These are phyloP conservation scores for Sylvilagus bachmani DNA, from an alignment of 2,113 vertebrate genomes.

Conservation along the genomic window DNA sequence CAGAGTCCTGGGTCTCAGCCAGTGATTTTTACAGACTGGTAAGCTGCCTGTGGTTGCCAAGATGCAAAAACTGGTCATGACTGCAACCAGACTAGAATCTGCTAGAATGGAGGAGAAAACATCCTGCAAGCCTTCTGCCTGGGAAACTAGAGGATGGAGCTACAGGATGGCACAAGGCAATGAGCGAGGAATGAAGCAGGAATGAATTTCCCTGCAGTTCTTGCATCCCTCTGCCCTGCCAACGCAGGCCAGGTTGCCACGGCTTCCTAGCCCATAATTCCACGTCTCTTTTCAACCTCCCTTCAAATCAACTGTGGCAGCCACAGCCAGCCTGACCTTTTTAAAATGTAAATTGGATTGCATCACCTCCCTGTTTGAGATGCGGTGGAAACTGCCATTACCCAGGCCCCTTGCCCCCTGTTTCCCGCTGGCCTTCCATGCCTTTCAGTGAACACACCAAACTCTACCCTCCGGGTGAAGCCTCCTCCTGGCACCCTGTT, in stretches of 20 bases:
- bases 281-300: background rate
- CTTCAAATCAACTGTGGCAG: background rate
- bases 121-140: background rate
- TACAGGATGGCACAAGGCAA: background rate
- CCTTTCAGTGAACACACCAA: background rate
- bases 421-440: background rate
- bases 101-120: slow-evolving; percentile 32
- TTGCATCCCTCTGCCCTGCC: background rate
- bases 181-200: background rate
- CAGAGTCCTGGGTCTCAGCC: background rate
- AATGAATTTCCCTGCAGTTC: background rate
- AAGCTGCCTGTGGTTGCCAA: background rate
- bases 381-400: background rate
- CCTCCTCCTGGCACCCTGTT: background rate
- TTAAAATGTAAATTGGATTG: slow-evolving; percentile 53
- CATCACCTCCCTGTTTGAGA: background rate
- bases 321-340: slow-evolving; percentile 55
- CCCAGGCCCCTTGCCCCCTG: background rate
- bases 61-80: background rate
- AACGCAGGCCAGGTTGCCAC: background rate
- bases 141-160: background rate
- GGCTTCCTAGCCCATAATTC: background rate
- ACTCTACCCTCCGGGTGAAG: background rate
- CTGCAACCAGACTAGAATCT: slow-evolving; percentile 17
- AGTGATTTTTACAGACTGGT: slow-evolving; percentile 41